These are phyloP conservation scores for Lucilia sericata DNA, from an alignment of 1,140 invertebrate species.

Conservation along the genomic window DNA sequence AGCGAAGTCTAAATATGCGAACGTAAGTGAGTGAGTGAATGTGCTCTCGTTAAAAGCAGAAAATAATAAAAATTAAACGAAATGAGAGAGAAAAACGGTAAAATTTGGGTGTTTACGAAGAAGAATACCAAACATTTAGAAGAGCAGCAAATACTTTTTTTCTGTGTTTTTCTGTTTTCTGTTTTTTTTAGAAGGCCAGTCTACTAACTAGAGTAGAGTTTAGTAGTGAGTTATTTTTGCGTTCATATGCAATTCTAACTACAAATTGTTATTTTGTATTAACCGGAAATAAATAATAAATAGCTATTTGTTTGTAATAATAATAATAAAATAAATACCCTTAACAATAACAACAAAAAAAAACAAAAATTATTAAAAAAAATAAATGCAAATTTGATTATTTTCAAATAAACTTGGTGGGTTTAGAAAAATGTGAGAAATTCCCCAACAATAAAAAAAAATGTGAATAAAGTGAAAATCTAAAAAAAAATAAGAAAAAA, in stretches of 20 bases:
- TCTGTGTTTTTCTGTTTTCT: background rate
- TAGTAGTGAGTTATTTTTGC: constrained; percentile 18
- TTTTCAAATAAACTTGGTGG: too few relatives aligned
- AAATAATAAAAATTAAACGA: background rate
- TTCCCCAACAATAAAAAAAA: background rate
- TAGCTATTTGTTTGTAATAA: constrained; percentile 1
- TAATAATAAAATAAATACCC: background rate
- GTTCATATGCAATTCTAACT: background rate
- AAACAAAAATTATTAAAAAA: too few relatives aligned
- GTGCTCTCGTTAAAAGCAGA: background rate
- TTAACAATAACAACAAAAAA: too few relatives aligned
- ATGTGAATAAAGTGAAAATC: background rate
- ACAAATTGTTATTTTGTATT: constrained; percentile 21
- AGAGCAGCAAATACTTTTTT: background rate
- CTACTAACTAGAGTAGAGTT: constrained; percentile 2
- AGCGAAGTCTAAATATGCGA: too few relatives aligned
- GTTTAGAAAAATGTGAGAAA: too few relatives aligned
- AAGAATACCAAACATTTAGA: constrained; percentile 27
- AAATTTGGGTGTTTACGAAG: constrained; percentile 26
- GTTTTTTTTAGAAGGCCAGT: constrained; percentile 1
- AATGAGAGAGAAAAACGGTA: constrained; percentile 18
- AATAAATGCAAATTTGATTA: too few relatives aligned
- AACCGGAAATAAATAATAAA: constrained; percentile 28
- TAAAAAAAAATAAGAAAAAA: too few relatives aligned
- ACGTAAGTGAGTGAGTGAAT: background rate